These are phyloP conservation scores for Lanius ludovicianus DNA, from an alignment of 2,113 vertebrate species.

Conservation along the genomic window DNA sequence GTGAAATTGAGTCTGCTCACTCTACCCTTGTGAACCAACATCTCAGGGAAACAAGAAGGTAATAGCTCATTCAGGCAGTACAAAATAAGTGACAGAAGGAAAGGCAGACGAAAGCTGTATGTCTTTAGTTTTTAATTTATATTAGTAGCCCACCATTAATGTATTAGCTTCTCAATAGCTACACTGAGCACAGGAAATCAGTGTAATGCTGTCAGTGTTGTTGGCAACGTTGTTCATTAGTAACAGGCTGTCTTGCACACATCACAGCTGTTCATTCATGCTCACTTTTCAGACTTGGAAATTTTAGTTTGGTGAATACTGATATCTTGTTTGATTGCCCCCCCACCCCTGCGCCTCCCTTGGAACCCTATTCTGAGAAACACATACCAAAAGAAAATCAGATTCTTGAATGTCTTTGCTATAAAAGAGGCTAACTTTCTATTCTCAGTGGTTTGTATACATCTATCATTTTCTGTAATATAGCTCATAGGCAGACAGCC, in stretches of 20 bases:
- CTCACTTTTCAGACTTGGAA: background rate
- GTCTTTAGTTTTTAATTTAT: slow-evolving; percentile 69
- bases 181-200: background rate
- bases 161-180: slow-evolving; percentile 21
- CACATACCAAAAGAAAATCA: background rate
- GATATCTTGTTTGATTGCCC: background rate
- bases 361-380: background rate
- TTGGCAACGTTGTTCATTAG: slow-evolving; percentile 28
- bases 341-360: fast-evolving
- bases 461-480: background rate
- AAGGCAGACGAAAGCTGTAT: slow-evolving; percentile 57
- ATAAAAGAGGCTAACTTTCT: background rate
- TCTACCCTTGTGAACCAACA: slow-evolving; percentile 70
- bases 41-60: slow-evolving; percentile 61
- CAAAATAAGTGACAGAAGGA: slow-evolving; percentile 70
- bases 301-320: background rate
- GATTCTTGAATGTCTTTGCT: background rate
- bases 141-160: slow-evolving; percentile 32
- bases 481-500: background rate
- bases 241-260: background rate
- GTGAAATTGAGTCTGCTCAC: slow-evolving; percentile 77
- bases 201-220: background rate
- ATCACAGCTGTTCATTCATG: slow-evolving; percentile 12
- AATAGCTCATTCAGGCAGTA: slow-evolving; percentile 67
- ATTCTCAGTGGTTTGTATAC: background rate